Base-by-base conservation (phyloP, 2,797 vertebrate species). In the Channallabes apus region DNA sequence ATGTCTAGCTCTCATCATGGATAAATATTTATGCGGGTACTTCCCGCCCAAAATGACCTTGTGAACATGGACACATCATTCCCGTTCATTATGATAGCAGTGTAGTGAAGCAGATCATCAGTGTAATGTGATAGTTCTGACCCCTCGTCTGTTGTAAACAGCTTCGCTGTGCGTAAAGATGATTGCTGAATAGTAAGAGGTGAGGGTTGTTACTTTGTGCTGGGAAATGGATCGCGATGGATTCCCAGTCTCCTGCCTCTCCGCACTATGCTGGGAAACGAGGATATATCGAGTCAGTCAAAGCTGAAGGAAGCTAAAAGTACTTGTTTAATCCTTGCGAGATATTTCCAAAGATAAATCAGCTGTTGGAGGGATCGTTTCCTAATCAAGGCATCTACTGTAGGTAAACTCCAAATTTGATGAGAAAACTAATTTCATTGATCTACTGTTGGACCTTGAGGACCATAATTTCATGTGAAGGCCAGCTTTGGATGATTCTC, bases 11-110 rank as follows among this genome's bases (percentile, higher is more conserved):
- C 85, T 76, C 68, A 18, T 58, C 12, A 22, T 24, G 75, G 59
- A 83, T 86, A 73, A 56, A 86, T 86, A 83, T 86, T 86, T 83
- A 83, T 86, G 59, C 35, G 4, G 5, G 27, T 35, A 51, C 58
- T 80, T 80, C 61, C 38, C 56, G 2, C 65, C 65, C 27, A 58
- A 38, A 86, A 82, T 64, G 85, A 75, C 85, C 81, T 83, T 77
- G 81, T 29, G 27, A 58, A 20, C 71, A 65, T 35, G 65, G 81
- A 79, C 73, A 59, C 65, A 71, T 86, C 59, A 29, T 56, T 46
- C 24, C 4, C 35, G 24, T 65, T 79, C 54, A 78, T 82, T 86
- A 82, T 29, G 68, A 82, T 67, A 54, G 76, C 22, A 32, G 84
- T 7, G 67, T 38, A 82, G 80, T 77, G 79, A 61, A 82, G 80